Evolutionary conservation across 1,140 invertebrate species (phyloP).

Genomic region (Geopemphigus sp.): DNA sequence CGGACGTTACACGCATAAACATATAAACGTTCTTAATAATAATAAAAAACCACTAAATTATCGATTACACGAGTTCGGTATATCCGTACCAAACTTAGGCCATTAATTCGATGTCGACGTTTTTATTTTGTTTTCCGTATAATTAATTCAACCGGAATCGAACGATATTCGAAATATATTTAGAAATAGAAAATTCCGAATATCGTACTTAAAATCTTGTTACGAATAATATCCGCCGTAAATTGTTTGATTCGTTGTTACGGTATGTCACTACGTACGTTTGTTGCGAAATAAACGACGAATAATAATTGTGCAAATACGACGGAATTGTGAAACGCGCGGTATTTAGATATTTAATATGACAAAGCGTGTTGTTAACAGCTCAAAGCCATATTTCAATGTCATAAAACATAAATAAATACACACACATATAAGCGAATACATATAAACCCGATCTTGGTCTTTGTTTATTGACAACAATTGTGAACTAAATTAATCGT

Average conservation of each 20-base stretch:
- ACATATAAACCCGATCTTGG: too few species aligned
- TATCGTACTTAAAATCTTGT: neutral
- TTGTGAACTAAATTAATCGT: too few species aligned
- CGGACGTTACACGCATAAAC: neutral
- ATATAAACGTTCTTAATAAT: neutral
- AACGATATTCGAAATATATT: conserved; percentile 3
- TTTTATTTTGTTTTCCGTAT: conserved; percentile 14
- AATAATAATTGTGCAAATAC: neutral
- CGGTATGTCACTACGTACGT: neutral
- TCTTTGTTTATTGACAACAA: neutral
- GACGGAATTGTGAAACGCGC: neutral
- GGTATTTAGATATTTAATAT: neutral
- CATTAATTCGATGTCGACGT: conserved; percentile 33
- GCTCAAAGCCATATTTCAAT: neutral
- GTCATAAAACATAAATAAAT: neutral
- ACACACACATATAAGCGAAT: neutral
- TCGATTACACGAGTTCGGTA: conserved; percentile 12
- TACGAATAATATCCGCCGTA: neutral
- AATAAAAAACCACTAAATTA: conserved; percentile 7
- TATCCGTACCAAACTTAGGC: neutral
- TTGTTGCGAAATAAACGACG: neutral
- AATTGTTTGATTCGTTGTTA: neutral
- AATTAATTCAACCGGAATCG: neutral
- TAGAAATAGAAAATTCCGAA: neutral
- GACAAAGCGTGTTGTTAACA: neutral